phyloP scores from a whole-genome alignment of 2,888 invertebrate genomes.

The Invenusta paracnida region DNA sequence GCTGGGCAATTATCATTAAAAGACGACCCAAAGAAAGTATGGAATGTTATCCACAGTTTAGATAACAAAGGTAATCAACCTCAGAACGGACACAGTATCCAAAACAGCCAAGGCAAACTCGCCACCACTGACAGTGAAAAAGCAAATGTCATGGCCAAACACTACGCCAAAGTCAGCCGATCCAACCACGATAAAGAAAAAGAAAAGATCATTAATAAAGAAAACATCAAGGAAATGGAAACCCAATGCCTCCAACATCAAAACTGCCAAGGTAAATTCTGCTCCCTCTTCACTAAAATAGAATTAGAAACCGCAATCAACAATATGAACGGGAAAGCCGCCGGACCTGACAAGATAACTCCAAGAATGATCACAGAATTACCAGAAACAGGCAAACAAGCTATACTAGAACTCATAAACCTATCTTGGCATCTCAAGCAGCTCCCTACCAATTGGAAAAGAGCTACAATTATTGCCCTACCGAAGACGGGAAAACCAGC shows the following conservation, averaged over 20 bases:
- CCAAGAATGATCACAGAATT: neutral
- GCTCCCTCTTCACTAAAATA: neutral
- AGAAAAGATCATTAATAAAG: neutral
- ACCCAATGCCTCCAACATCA: neutral
- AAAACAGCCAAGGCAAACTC: neutral
- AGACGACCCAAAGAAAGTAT: slow-evolving; percentile 9
- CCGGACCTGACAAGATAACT: slow-evolving; percentile 17
- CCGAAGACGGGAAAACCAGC: slow-evolving; percentile 22
- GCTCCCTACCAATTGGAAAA: neutral
- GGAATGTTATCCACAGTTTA: neutral
- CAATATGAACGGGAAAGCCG: neutral
- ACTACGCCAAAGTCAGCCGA: slow-evolving; percentile 16
- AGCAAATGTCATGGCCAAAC: neutral
- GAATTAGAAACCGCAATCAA: neutral
- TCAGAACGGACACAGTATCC: slow-evolving; percentile 5
- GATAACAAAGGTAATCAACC: slow-evolving; percentile 24
- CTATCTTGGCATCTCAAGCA: neutral
- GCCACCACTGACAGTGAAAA: slow-evolving; percentile 11
- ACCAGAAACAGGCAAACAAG: neutral
- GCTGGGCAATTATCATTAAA: neutral
- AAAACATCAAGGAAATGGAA: neutral
- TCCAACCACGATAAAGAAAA: neutral
- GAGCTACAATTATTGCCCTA: neutral
- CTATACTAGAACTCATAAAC: slow-evolving; percentile 8
- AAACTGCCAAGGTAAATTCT: slow-evolving; percentile 5